These are phyloP conservation scores for Daphoenositta chrysoptera DNA, from an alignment of 2,113 vertebrate genomes.

Conservation along the genomic window DNA sequence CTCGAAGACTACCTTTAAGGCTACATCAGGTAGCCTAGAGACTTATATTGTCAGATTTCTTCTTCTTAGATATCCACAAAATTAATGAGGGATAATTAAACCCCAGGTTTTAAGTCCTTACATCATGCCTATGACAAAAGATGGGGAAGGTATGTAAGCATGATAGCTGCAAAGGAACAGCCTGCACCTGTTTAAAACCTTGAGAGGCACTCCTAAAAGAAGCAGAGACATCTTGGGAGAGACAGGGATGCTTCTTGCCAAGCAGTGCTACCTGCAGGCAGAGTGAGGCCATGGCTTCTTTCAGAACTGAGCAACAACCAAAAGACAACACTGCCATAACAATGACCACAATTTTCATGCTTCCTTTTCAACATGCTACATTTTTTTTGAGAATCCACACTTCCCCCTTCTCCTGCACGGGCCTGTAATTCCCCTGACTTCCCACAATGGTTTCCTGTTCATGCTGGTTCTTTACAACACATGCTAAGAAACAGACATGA, in stretches of 20 bases:
- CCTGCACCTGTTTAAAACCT: neutral
- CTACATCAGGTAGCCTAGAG: neutral
- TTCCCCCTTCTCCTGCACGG: neutral
- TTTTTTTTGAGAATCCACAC: neutral
- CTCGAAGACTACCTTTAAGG: neutral
- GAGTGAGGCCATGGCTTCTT: neutral
- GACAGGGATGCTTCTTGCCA: neutral
- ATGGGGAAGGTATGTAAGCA: neutral
- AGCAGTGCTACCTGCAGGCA: neutral
- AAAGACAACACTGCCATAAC: neutral
- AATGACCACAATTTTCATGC: neutral
- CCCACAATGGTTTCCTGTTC: neutral
- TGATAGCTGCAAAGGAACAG: neutral
- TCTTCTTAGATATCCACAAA: neutral
- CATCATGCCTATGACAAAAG: neutral
- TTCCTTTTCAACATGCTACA: neutral
- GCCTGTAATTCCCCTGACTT: neutral
- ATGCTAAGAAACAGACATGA: neutral
- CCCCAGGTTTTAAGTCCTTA: neutral
- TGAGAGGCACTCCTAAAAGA: neutral
- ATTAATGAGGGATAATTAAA: neutral
- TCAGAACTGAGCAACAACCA: neutral
- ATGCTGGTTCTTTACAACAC: neutral
- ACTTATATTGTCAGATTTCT: neutral
- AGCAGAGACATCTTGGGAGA: neutral